A percentile compares a stretch with the other conserved stretches of the same genome.
Conservation (phyloP, 2,797 vertebrate species). For the Pachyuromys duprasi region DNA sequence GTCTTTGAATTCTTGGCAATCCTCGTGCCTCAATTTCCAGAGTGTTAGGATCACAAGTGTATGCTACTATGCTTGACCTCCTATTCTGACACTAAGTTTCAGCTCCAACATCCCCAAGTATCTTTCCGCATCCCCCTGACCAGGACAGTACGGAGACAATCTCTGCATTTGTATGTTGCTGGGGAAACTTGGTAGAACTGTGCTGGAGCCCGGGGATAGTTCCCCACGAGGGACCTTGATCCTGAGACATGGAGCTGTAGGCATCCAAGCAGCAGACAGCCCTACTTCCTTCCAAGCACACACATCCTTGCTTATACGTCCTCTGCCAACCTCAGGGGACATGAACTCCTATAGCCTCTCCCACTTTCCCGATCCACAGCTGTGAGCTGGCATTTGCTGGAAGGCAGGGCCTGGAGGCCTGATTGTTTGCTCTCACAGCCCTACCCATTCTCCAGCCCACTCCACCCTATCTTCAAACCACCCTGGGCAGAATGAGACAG, state of each 20-base stretch:
- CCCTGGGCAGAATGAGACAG: not conserved
- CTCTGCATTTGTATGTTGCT: not conserved
- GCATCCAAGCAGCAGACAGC: not conserved
- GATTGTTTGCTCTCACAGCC: constrained; percentile 69
- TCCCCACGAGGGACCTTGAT: not conserved
- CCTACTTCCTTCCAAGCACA: too few species aligned
- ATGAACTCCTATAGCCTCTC: not conserved
- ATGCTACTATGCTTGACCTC: not conserved
- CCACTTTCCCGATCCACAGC: not conserved
- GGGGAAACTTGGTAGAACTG: not conserved
- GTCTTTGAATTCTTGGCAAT: not conserved
- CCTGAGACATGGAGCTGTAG: not conserved
- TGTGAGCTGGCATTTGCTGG: constrained; percentile 58
- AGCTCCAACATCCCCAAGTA: not conserved
- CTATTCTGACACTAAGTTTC: not conserved
- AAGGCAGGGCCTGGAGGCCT: constrained; percentile 48
- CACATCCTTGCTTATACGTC: not conserved
- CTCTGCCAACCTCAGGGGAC: not conserved
- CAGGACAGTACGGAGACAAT: not conserved
- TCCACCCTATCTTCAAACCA: constrained; percentile 4
- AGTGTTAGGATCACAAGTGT: not conserved
- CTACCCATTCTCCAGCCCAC: constrained; percentile 43
- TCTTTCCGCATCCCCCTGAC: not conserved
- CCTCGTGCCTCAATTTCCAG: not conserved
- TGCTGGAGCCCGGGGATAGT: not conserved